Percentiles rank a stretch among this genome's conserved stretches.
These are phyloP conservation scores for Graphium colonna DNA, from an alignment of 2,888 invertebrate species.

Conservation along the genomic window DNA sequence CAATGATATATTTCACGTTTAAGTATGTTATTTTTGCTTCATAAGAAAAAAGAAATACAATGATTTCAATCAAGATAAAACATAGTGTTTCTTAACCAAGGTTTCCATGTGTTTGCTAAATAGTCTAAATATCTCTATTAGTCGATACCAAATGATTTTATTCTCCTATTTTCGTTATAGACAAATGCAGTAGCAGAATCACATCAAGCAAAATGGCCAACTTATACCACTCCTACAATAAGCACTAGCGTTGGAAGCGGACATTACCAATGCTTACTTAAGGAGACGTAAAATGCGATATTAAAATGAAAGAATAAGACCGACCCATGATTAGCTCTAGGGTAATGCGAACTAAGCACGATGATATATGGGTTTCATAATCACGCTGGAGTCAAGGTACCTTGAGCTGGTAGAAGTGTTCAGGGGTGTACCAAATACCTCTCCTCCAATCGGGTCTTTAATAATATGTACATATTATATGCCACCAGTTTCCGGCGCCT, in stretches of 20 bases:
- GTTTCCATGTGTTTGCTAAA: too few species aligned
- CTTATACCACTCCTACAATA: conserved; percentile 70
- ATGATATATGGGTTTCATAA: conserved; percentile 91
- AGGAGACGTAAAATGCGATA: conserved; percentile 65
- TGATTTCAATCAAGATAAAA: too few species aligned
- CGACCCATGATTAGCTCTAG: conserved; percentile 86
- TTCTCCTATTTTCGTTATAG: too few species aligned
- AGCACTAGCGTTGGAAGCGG: conserved; percentile 59
- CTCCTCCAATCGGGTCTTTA: conserved; percentile 92
- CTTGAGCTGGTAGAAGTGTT: conserved; percentile 95
- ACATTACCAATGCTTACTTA: conserved; percentile 72
- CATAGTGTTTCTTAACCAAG: too few species aligned
- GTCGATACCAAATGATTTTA: too few species aligned
- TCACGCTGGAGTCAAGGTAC: conserved; percentile 88
- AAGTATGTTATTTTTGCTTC: too few species aligned
- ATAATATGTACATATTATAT: too few species aligned
- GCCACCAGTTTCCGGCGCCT: conserved; percentile 96
- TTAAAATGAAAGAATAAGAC: conserved; percentile 73
- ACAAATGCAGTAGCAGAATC: conserved; percentile 53
- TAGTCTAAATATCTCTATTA: too few species aligned
- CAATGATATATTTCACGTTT: too few species aligned
- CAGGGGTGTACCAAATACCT: conserved; percentile 96
- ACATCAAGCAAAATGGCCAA: conserved; percentile 55
- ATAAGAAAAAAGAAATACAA: too few species aligned
- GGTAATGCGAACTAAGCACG: conserved; percentile 92